Evolutionary conservation across 53 echinoderm and acorn worm species (phyloP), one percentile per base, ranked within the genome.

Genomic region (Astropecten irregularis): DNA sequence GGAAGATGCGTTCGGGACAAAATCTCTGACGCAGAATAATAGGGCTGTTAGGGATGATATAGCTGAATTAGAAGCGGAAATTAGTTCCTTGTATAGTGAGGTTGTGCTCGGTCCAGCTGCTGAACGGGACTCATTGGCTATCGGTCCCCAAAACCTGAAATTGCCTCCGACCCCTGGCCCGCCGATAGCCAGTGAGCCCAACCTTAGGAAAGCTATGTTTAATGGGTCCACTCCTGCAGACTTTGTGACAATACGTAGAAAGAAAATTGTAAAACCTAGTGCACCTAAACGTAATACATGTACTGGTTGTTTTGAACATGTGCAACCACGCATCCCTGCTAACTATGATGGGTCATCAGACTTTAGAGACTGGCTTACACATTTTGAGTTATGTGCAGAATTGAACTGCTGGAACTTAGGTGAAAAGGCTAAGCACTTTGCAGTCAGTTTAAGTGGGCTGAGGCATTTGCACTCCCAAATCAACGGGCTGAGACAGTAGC

Each of bases 131-230:
- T 28, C 66, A 66, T 22, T 66, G 40, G 66, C 66, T 39, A 6
- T 66, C 37, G 66, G 37, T 26, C 1, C 16, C 30, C 1, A 38
- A 66, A 66, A 37, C 16, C 16, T 2, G 2, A 23, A 66, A 66
- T 26, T 26, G 9, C 66, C 66, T 66, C 66, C 66, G 40, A 10
- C 66, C 66, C 38, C 38, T 39, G 66, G 29, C 38, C 66, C n/a
- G 8, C 66, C 66, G 37, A 66, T 38, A 66, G 66, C 66, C 38
- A 38, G 66, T 66, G 66, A 28, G 66, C 66, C 66, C 29, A 66
- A 16, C 21, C 16, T n/a, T 4, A 39, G 39, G 10, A 57, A 22
- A 23, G 20, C 57, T 57, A 42, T 42, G 57, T 57, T 57, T 22
- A 57, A 26, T 57, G 57, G 23, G 21, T 57, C 27, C 9, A 57